Base-by-base conservation (phyloP, 2,888 invertebrate genomes). In the Scrobipalpa atriplicella region DNA sequence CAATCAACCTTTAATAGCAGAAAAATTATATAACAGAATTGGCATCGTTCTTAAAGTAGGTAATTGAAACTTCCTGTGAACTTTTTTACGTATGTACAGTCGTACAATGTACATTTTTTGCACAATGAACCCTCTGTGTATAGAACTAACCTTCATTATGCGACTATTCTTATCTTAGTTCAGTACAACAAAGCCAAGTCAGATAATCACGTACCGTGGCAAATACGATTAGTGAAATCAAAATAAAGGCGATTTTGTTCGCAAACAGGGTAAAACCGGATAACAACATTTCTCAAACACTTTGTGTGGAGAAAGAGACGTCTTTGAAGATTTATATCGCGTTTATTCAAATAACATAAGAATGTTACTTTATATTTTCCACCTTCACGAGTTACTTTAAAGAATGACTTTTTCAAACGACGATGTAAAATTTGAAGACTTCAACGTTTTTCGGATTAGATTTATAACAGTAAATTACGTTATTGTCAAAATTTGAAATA, bases 181-280 rank as follows among this genome's bases (percentile, higher is more conserved):
- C 36, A 41, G 71, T 76, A 77, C 77, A 79, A 76, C 75, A 79
- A 78, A 77, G 77, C 75, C 76, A 69, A 72, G 67, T 71, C 69
- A 69, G 73, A 61, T 73, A 78, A 78, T 78, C 78, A 81, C 80
- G 78, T 78, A 70, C 81, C 77, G 78, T 73, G 67, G 75, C 76
- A 81, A 81, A 82, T 80, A 80, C 78, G 79, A 82, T 66, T 64
- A 67, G 63, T 81, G 80, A 83, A 79, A 78, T 82, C 75, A 77
- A 81, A 82, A 82, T 80, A 79, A 78, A 80, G 78, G 77, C 69
- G 75, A 75, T 79, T n/a, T 82, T 80, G 80, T 81, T 82, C 78
- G 78, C 79, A 78, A 82, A 80, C 78, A 78, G 77, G 77, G 73
- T 70, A 78, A 76, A 76, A 71, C 75, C 75, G 29, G n/a, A 29